Percentiles rank a stretch among this genome's conserved stretches.
phyloP scores from a whole-genome alignment of 2,113 vertebrate genomes.

The Neogobius melanostomus region DNA sequence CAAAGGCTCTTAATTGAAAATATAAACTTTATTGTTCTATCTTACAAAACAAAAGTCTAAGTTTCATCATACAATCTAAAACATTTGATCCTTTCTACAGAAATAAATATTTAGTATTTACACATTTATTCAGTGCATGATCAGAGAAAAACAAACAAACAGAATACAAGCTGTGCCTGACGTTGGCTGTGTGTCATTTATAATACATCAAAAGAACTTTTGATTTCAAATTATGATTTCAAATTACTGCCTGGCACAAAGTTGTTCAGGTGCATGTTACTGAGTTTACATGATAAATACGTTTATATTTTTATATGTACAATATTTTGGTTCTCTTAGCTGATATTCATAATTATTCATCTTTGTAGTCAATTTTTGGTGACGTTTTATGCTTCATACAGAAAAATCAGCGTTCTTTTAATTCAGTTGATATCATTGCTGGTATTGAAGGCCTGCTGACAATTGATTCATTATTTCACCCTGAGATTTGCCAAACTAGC shows the following conservation, averaged over 20 bases:
- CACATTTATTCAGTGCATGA: constrained; percentile 78
- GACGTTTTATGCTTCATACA: constrained; percentile 23
- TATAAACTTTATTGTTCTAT: constrained; percentile 83
- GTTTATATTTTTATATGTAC: constrained; percentile 72
- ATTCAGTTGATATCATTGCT: constrained; percentile 6
- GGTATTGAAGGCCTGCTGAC: constrained; percentile 12
- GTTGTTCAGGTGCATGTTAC: constrained; percentile 44
- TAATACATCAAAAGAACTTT: constrained; percentile 37
- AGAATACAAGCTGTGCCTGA: constrained; percentile 48
- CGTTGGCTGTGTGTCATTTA: constrained; percentile 30
- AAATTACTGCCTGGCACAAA: constrained; percentile 45
- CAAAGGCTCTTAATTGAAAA: constrained; percentile 73
- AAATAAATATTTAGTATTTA: constrained; percentile 82
- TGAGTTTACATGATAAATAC: constrained; percentile 76
- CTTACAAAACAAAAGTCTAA: constrained; percentile 73
- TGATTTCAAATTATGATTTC: constrained; percentile 15
- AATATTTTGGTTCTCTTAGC: constrained; percentile 78
- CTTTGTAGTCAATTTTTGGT: constrained; percentile 12
- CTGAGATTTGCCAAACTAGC: constrained; percentile 18
- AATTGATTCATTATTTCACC: constrained; percentile 15
- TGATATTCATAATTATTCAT: constrained; percentile 57
- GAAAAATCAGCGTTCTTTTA: constrained; percentile 19
- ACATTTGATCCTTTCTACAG: constrained; percentile 55
- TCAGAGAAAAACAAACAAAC: constrained; percentile 55
- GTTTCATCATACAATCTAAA: constrained; percentile 65